These are phyloP conservation scores for Steatornis caripensis DNA, from an alignment of 2,113 vertebrate genomes.

Conservation along the genomic window DNA sequence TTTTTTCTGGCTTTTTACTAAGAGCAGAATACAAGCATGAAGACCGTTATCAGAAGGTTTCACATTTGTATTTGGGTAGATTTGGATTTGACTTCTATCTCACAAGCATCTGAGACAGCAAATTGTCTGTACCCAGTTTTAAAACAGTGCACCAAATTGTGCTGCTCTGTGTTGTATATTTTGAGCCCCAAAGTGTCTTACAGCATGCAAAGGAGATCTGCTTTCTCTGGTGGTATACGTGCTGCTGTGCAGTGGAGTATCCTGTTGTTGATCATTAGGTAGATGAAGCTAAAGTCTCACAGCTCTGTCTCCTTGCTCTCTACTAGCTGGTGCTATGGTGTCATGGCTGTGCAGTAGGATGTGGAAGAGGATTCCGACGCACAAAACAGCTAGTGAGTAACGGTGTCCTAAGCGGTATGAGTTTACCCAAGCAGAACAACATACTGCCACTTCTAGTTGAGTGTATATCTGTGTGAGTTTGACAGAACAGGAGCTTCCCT, in stretches of 20 bases:
- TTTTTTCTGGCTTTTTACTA: neutral
- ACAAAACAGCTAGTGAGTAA: neutral
- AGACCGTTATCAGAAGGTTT: neutral
- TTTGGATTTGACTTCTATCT: neutral
- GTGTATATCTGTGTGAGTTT: rapidly evolving
- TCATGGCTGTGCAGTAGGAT: neutral
- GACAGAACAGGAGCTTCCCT: neutral
- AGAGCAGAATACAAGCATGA: neutral
- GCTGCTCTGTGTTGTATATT: neutral
- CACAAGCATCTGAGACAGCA: neutral
- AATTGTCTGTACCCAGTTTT: neutral
- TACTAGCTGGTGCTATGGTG: neutral
- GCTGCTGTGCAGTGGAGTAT: neutral
- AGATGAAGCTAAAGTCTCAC: neutral
- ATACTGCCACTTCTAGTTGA: neutral
- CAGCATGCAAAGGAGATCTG: neutral
- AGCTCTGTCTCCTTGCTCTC: neutral
- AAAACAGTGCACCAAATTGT: neutral
- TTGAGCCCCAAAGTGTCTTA: neutral
- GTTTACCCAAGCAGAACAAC: neutral
- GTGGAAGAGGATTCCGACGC: neutral
- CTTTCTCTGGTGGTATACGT: neutral
- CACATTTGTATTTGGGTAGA: neutral
- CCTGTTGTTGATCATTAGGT: neutral
- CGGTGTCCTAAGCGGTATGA: neutral